Evolutionary conservation across 2,113 vertebrate species (phyloP).

Genomic region (Rhynchomys soricoides): DNA sequence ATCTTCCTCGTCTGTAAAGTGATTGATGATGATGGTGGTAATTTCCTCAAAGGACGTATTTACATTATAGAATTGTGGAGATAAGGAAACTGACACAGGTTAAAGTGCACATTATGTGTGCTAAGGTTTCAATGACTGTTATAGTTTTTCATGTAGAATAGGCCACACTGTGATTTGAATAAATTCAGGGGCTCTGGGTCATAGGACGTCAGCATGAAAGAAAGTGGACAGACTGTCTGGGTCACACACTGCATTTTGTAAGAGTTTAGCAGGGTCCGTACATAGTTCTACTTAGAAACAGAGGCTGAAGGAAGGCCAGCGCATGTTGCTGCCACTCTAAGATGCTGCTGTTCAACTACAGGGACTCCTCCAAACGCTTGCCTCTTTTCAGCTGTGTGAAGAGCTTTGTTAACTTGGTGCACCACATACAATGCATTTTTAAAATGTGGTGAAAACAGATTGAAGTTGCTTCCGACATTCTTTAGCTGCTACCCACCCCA

Average conservation of each 20-base stretch:
- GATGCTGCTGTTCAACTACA: background rate
- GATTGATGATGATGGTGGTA: background rate
- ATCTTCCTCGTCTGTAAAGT: conserved; percentile 36
- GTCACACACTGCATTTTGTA: background rate
- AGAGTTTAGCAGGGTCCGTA: background rate
- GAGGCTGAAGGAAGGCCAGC: background rate
- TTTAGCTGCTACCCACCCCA: fast-evolving
- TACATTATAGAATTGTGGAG: background rate
- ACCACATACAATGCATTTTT: background rate
- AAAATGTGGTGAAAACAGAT: conserved; percentile 24
- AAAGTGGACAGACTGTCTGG: background rate
- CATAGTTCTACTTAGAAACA: background rate
- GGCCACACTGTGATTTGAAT: background rate
- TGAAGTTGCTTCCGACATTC: background rate
- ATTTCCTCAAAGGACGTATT: background rate
- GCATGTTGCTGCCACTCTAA: background rate
- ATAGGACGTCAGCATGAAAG: background rate
- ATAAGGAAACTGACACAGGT: background rate
- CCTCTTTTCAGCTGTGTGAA: background rate
- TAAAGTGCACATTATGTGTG: background rate
- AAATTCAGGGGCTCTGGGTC: background rate
- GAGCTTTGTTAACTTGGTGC: background rate
- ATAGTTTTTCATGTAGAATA: background rate
- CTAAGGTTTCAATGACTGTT: background rate
- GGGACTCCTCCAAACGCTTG: background rate